These are phyloP conservation scores for Achlya flavicornis DNA, from an alignment of 2,888 invertebrate genomes.

Conservation along the genomic window DNA sequence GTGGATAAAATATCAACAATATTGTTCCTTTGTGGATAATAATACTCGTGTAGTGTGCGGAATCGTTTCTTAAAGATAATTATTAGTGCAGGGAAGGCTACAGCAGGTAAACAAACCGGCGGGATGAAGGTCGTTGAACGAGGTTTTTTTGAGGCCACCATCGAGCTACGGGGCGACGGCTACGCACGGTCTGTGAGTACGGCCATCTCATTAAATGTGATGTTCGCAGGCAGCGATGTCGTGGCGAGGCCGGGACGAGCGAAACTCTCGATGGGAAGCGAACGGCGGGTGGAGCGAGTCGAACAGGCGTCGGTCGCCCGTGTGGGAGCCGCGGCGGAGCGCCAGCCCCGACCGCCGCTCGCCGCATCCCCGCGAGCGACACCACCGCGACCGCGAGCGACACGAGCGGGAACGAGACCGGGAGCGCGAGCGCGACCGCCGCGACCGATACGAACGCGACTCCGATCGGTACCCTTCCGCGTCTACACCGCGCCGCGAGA, in stretches of 20 bases:
- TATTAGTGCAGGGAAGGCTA: constrained; percentile 35
- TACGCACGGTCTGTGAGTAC: constrained; percentile 58
- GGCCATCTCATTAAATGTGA: constrained; percentile 62
- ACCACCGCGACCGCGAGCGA: constrained; percentile 47
- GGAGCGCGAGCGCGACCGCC: constrained; percentile 36
- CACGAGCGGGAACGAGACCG: constrained; percentile 36
- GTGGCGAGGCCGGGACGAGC: constrained; percentile 73
- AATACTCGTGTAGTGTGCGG: constrained; percentile 22
- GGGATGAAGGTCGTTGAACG: constrained; percentile 60
- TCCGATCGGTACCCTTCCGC: background rate
- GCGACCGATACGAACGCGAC: constrained; percentile 25
- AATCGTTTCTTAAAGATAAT: constrained; percentile 16
- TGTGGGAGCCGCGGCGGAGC: constrained; percentile 68
- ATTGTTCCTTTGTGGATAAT: constrained; percentile 6
- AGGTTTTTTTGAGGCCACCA: constrained; percentile 48
- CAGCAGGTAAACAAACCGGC: constrained; percentile 66
- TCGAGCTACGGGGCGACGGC: constrained; percentile 32
- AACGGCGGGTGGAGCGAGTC: constrained; percentile 30
- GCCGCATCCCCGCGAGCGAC: constrained; percentile 37
- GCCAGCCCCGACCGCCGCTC: constrained; percentile 52
- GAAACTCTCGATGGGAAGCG: constrained; percentile 66
- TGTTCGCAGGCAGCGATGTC: constrained; percentile 80
- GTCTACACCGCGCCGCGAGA: too few relatives aligned
- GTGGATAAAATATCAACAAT: background rate
- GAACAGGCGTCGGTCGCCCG: constrained; percentile 52